Evolutionary conservation across 2,888 invertebrate species (phyloP), one percentile per base, ranked within the genome.

Genomic region (Halictus ligatus): DNA sequence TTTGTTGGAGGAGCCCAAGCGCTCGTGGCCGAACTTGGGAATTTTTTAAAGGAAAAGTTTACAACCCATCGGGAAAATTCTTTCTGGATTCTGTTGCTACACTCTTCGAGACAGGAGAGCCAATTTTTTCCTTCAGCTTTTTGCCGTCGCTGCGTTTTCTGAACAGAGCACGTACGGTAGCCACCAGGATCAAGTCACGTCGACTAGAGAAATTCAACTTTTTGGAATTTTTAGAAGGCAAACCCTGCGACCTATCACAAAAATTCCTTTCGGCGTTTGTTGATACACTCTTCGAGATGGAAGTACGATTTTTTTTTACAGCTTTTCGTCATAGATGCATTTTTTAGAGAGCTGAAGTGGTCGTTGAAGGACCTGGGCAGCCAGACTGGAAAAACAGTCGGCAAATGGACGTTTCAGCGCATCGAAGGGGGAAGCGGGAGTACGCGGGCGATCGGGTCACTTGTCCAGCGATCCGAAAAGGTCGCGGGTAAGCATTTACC

Each of bases 401-500:
- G 13, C 0, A 13, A 60, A 7, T 13, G 7, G 60, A 64, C 7
- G 15, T 64, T 64, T 29, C 15, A 29, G 15, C 64, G 29, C 15
- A 1, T 29, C 7, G 64, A 15, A 64, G 6, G 15, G 15, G 1
- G 6, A 7, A 29, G 29, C 13, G 15, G 15, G 29, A 13, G 64
- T 64, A 29, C 64, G 15, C 6, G 1, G n/a, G 7, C 12, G 76
- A 64, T 80, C 84, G 75, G 80, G 71, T 46, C 78, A 83, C 78
- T 81, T 64, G 60, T 72, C 77, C 79, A n/a, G 48, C 76, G 82
- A 84, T 83, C 82, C 67, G 83, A 79, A 85, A 90, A 83, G 69
- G 75, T 85, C 83, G 43, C 75, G 43, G 69, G 74, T 83, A 85
- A 88, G 80, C 74, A 81, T 90, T 83, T 87, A 86, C 86, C 87